Base-by-base conservation (phyloP, 2,888 invertebrate genomes). In the Acanthococcus lagerstroemiae region DNA sequence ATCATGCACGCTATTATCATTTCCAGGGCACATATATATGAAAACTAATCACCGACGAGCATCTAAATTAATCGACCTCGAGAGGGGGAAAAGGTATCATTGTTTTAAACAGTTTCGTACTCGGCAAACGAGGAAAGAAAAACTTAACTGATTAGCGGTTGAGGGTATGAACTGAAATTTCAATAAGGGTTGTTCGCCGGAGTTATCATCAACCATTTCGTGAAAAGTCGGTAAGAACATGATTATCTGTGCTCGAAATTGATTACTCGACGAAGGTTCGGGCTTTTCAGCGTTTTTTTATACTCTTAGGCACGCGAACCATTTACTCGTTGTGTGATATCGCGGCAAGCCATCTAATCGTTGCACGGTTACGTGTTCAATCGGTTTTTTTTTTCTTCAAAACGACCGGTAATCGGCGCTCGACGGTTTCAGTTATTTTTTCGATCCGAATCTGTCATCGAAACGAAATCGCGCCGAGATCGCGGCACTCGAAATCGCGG, bases 171-270 rank as follows among this genome's bases (percentile, higher is more conserved):
- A 45, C 22, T 56, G 56, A 56, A 56, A 56, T 37, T 56, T 56
- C 22, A 27, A 45, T 19, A 25, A 46, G 58, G 58, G 58, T 58
- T n/a, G 37, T 58, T 58, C 58, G 45, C 45, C 45, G 25, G 24
- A 45, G 37, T n/a, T 37, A 37, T 37, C 37, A 37, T 37, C 37
- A 37, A 37, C 37, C 37, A 37, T 61, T 61, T 61, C 61, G 61
- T 61, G 52, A 61, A 61, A 61, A 37, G 61, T 50, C 50, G 15
- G 21, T 52, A 37, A 61, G 61, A 30, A 61, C 50, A 52, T 61
- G 61, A 61, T 61, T 61, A 61, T 61, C 52, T 30, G 58, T 58
- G n/a, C n/a, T n/a, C 25, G 58, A 58, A 58, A 58, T 58, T 58
- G 58, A 58, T 58, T 58, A 58, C 58, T 45, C 58, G 58, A 45